These are phyloP conservation scores for Drosophila quadrilineata DNA, from an alignment of 1,140 invertebrate species.

Conservation along the genomic window DNA sequence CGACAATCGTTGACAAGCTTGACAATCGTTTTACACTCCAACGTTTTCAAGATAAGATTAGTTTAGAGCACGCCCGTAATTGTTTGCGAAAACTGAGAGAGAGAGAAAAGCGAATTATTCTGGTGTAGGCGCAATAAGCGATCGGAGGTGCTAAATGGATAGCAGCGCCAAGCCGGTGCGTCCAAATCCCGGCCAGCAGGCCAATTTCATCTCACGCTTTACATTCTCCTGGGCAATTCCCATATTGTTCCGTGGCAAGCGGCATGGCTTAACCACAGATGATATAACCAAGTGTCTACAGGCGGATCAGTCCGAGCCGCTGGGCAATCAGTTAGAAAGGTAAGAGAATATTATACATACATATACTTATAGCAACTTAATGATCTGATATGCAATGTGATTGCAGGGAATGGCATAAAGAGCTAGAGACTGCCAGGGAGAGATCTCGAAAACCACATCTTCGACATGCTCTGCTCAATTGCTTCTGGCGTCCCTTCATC, in stretches of 20 bases:
- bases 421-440: constrained; percentile 77
- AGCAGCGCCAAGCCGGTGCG: constrained; percentile 65
- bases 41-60: constrained; percentile 22
- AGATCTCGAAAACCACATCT: constrained; percentile 80
- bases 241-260: constrained; percentile 65
- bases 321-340: constrained; percentile 79
- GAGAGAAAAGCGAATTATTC: too few relatives aligned
- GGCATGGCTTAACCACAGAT: constrained; percentile 61
- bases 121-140: neutral
- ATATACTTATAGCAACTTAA: constrained; percentile 4
- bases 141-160: constrained; percentile 57
- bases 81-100: neutral
- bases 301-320: constrained; percentile 70
- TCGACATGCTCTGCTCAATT: constrained; percentile 79
- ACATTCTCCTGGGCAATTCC: constrained; percentile 81
- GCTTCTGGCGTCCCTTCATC: constrained; percentile 80
- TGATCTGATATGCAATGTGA: neutral
- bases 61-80: neutral
- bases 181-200: constrained; percentile 68
- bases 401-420: constrained; percentile 82
- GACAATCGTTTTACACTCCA: constrained; percentile 2
- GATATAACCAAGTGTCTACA: constrained; percentile 77
- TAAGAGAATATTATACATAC: too few relatives aligned
- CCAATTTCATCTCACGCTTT: constrained; percentile 75
- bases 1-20: neutral